Base-by-base conservation (phyloP, 2,797 vertebrate genomes). In the Cichlasoma orientale region DNA sequence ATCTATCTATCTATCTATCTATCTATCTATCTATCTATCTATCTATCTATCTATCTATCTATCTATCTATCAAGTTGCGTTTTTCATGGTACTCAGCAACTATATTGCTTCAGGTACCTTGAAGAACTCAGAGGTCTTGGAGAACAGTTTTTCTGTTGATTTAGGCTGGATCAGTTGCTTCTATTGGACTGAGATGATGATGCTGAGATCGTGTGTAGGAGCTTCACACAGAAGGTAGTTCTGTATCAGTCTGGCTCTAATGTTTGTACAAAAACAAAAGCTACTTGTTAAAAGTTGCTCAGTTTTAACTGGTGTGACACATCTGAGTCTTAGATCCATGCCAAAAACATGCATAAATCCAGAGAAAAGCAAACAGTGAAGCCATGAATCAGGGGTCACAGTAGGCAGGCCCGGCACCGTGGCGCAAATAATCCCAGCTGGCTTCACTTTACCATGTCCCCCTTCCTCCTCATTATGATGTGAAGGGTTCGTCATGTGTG, bases 1-100 rank as follows among this genome's bases (percentile, higher is more conserved):
- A 57, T 79, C 81, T 75, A 52, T 82, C 74, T 74, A 69, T 83
- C 75, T 50, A 56, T 76, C 84, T 68, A 68, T 73, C 84, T 33
- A 33, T 33, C 31, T 33, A 33, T 33, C 31, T 33, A 8, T 33
- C 31, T 33, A 33, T 33, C 31, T 33, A 8, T 33, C 31, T 33
- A 33, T 33, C 31, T 33, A 8, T 33, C 31, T 33, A 33, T 33
- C 31, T 33, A 33, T 33, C 7, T 31, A 31, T 31, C 31, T 31
- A 31, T 31, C 31, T 31, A 33, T 33, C 31, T 33, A 33, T 33
- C 31, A 44, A 5, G 14, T 47, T 47, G 4, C 2, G 2, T 14
- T 47, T 47, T 16, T 47, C 44, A 47, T 47, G 61, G 23, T 41
- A 27, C 61, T 66, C 27, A 27, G 44, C 27, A 41, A 47, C 41